Evolutionary conservation across 2,113 vertebrate genomes (phyloP).

Genomic region (Bos javanicus): DNA sequence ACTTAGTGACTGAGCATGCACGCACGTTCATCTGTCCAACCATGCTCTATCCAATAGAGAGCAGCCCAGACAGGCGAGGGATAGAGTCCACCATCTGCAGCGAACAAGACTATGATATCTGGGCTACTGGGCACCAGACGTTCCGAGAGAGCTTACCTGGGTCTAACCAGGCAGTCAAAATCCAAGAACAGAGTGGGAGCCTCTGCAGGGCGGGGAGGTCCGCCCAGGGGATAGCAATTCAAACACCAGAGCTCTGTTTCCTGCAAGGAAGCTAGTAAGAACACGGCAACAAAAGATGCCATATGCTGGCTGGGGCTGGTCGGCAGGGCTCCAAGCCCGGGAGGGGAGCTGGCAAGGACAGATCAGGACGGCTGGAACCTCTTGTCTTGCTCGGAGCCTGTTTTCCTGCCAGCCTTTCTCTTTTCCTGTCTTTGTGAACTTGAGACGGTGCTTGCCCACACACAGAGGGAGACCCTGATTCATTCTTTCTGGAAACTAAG

Average conservation of each 20-base stretch:
- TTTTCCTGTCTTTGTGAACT: neutral
- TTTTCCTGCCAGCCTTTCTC: neutral
- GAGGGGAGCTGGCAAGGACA: neutral
- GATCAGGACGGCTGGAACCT: neutral
- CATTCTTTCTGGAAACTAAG: neutral
- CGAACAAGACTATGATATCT: neutral
- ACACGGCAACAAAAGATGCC: neutral
- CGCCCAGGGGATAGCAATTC: no score
- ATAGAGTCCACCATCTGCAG: neutral
- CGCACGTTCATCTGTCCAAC: neutral
- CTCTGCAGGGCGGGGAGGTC: no score
- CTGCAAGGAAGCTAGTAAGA: neutral
- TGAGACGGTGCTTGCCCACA: fast-evolving
- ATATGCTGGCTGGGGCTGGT: neutral
- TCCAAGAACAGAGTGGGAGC: neutral
- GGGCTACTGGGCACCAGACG: neutral
- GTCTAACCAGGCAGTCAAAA: neutral
- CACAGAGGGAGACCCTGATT: neutral
- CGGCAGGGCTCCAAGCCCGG: neutral
- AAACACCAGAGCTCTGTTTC: neutral
- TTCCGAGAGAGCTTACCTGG: neutral
- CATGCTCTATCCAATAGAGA: neutral
- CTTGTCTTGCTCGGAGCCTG: neutral
- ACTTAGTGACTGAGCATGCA: neutral
- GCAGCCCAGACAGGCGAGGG: neutral